Evolutionary conservation across 2,888 invertebrate genomes (phyloP).

Genomic region (Xestia ashworthii): DNA sequence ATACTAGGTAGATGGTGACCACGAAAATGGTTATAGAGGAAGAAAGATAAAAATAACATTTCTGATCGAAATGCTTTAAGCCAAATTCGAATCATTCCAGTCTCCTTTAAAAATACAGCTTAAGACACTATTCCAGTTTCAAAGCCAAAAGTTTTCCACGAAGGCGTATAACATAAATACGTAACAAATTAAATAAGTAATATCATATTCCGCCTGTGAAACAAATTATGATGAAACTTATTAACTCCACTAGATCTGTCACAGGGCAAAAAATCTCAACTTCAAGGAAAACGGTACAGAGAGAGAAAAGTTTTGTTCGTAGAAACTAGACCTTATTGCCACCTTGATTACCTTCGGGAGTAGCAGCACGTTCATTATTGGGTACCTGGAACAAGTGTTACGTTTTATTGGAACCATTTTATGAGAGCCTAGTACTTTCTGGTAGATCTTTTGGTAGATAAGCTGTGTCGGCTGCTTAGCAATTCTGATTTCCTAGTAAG

Average conservation of each 20-base stretch:
- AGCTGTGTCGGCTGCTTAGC: constrained; percentile 16
- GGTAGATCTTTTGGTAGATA: neutral
- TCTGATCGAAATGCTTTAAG: neutral
- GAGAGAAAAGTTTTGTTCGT: neutral
- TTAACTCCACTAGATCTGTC: constrained; percentile 20
- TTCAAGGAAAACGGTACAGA: constrained; percentile 26
- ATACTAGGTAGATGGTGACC: neutral
- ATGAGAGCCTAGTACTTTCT: constrained; percentile 6
- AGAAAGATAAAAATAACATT: neutral
- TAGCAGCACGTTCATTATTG: constrained; percentile 12
- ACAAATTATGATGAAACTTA: constrained; percentile 34
- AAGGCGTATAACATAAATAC: constrained; percentile 11
- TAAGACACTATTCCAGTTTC: neutral
- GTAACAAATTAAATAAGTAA: constrained; percentile 37
- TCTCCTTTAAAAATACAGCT: neutral
- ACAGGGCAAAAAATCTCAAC: constrained; percentile 2
- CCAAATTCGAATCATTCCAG: neutral
- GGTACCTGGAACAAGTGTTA: neutral
- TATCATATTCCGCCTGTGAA: constrained; percentile 31
- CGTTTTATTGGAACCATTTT: constrained; percentile 17
- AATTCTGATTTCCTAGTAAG: constrained; percentile 29
- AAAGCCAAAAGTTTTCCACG: neutral
- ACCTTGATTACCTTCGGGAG: constrained; percentile 27
- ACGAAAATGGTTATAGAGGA: neutral
- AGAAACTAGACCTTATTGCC: constrained; percentile 3